Evolutionary conservation across 2,113 vertebrate genomes (phyloP).

Genomic region (Pelmatolapia mariae): DNA sequence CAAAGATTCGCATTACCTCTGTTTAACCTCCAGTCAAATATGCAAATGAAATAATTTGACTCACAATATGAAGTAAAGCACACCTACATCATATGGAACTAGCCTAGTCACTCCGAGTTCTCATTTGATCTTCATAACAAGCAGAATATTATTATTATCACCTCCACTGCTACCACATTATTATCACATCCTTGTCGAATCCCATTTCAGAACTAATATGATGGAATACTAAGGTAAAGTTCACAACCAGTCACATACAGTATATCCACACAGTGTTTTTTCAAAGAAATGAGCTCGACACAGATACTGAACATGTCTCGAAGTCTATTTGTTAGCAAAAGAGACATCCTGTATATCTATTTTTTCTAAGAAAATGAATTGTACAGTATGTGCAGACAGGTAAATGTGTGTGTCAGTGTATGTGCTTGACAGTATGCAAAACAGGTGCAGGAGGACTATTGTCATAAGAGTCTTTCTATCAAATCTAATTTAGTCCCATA

Average conservation of each 20-base stretch:
- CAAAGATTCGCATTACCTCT: constrained; percentile 22
- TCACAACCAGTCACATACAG: not conserved
- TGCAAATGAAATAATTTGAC: constrained; percentile 37
- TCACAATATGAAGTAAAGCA: constrained; percentile 6
- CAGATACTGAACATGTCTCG: not conserved
- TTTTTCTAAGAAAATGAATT: not conserved
- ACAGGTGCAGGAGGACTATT: constrained; percentile 6
- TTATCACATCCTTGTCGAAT: constrained; percentile 8
- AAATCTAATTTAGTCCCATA: constrained; percentile 40
- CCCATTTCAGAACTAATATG: constrained; percentile 4
- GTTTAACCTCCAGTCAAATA: constrained; percentile 38
- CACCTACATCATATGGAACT: not conserved
- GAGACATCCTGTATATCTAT: not conserved
- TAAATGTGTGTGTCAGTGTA: not conserved
- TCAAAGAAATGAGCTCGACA: not conserved
- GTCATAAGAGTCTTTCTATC: constrained; percentile 26
- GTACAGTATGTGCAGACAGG: not conserved
- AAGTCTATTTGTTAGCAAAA: not conserved
- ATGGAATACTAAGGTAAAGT: constrained; percentile 8
- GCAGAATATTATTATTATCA: constrained; percentile 24
- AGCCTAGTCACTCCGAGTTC: not conserved
- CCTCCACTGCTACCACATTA: constrained; percentile 1
- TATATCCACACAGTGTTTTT: not conserved
- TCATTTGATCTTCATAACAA: constrained; percentile 15
- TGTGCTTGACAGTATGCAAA: not conserved